Base-by-base conservation (phyloP, 2,113 vertebrate genomes). In the Clinocottus analis region DNA sequence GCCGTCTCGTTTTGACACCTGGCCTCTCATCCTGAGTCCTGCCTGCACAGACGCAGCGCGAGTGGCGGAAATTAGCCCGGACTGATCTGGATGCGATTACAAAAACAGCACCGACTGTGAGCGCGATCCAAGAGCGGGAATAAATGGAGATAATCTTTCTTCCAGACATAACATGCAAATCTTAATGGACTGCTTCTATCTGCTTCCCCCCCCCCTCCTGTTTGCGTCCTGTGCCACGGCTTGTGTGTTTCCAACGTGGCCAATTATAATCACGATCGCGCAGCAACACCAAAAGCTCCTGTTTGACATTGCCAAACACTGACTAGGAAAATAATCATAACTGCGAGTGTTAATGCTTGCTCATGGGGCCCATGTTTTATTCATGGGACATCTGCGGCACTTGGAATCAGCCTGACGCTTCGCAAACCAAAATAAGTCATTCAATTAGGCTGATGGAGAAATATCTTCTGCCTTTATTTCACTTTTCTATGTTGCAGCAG, bases 321-420 rank as follows among this genome's bases (percentile, higher is more conserved):
- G 82, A 87, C 79, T 82, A 84, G 65, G 87, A 87, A 49, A 84
- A 90, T 84, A 90, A 90, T 90, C 80, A 83, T 39, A 83, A 85
- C 84, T 61, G 71, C 53, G 14, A 89, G 73, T 76, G 75, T 70
- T 85, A 90, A 91, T 86, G 87, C 88, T 92, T 93, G 68, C 79
- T 84, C 70, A 63, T 51, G 47, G 55, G 80, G 62, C 41, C 16
- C 0, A 92, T 92, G 88, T 90, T 90, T 93, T 91, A 93, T 94
- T 93, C 91, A 93, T 90, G 68, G 60, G 79, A 82, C 88, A 90
- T 91, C 84, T 93, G 91, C 87, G 86, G 78, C 79, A 85, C 80
- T 91, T 78, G 74, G 76, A 90, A 88, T 76, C 68, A 25, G 73
- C 89, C 87, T 33, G 61, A 72, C 90, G 87, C 87, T 83, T 75